Evolutionary conservation across 2,888 invertebrate species (phyloP).

Genomic region (Drosophila fulvimacula): DNA sequence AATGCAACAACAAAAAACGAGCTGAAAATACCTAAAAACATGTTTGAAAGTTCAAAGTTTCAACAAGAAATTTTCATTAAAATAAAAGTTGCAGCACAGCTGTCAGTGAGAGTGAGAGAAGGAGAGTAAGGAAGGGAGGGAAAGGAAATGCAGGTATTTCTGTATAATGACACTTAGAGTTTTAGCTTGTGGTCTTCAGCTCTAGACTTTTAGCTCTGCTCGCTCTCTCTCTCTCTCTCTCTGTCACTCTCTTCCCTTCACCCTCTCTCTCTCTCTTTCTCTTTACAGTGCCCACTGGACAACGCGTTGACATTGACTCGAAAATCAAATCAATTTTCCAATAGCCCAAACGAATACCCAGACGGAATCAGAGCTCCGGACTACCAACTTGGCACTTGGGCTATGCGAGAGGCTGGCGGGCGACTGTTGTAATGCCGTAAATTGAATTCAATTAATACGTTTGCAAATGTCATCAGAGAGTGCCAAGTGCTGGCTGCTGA

Average conservation of each 20-base stretch:
- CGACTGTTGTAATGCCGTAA: slow-evolving; percentile 45
- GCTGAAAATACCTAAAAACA: not conserved
- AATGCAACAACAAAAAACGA: slow-evolving; percentile 13
- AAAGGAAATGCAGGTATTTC: not conserved
- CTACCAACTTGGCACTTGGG: not conserved
- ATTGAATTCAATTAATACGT: slow-evolving; percentile 68
- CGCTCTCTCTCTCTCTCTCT: not conserved
- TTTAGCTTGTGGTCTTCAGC: slow-evolving; percentile 24
- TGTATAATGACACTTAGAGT: slow-evolving; percentile 22
- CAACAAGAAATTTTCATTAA: slow-evolving; percentile 40
- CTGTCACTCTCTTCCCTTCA: too few species aligned
- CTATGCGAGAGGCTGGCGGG: not conserved
- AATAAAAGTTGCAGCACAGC: slow-evolving; percentile 29
- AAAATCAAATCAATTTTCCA: slow-evolving; percentile 65
- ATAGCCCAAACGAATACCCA: slow-evolving; percentile 11
- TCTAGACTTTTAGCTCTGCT: not conserved
- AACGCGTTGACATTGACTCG: slow-evolving; percentile 59
- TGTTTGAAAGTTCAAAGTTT: slow-evolving; percentile 26
- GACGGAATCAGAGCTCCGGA: slow-evolving; percentile 4
- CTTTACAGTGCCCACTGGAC: slow-evolving; percentile 19
- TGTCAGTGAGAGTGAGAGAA: not conserved
- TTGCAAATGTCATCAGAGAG: slow-evolving; percentile 56
- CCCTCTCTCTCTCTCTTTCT: not conserved
- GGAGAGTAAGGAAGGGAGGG: too few species aligned
- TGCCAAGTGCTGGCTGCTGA: slow-evolving; percentile 12